phyloP scores from a whole-genome alignment of 2,888 invertebrate genomes.

The Cantharis lateralis region DNA sequence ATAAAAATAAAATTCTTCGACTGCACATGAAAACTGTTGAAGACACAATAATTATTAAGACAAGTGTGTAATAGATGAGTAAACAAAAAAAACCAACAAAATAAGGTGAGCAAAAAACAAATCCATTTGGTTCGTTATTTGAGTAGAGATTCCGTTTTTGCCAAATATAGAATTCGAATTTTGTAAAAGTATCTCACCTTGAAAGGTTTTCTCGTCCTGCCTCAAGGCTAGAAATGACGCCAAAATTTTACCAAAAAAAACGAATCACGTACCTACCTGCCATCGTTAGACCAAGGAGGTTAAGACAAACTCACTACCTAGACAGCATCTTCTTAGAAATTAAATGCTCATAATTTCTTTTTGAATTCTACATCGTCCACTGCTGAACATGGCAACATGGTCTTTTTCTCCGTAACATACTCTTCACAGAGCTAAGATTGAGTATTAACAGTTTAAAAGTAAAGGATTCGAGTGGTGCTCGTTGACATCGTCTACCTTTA shows the following conservation, averaged over 20 bases:
- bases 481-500: no score
- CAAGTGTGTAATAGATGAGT: neutral
- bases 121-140: neutral
- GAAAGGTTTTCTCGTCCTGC: neutral
- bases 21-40: neutral
- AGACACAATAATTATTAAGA: neutral
- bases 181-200: neutral
- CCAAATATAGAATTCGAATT: neutral
- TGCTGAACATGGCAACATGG: no score
- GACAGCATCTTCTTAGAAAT: neutral
- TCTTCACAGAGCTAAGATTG: no score
- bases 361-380: no score
- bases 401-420: no score
- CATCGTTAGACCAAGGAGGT: neutral
- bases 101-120: neutral
- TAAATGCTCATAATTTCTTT: no score
- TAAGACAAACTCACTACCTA: neutral
- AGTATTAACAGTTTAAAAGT: no score
- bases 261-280: neutral
- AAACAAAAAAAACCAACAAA: neutral
- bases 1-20: neutral
- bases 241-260: neutral
- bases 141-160: neutral
- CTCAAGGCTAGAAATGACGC: neutral
- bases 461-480: no score